Percentiles rank a stretch among this genome's conserved stretches.
Conservation (phyloP, 1,140 invertebrate genomes). For the Camponotus pennsylvanicus region DNA sequence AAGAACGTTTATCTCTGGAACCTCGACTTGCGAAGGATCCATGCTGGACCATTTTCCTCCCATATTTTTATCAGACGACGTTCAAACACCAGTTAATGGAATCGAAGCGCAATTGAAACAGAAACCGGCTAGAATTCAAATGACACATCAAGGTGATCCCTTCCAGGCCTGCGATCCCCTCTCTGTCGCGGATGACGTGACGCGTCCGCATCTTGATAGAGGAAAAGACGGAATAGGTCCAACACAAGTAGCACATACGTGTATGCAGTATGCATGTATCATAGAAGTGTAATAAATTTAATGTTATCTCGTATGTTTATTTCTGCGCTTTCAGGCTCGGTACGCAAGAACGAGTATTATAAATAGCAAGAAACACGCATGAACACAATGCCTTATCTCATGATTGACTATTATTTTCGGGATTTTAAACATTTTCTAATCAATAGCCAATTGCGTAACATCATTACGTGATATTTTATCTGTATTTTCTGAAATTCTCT, state of each 20-base stretch:
- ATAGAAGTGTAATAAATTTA: too few species aligned
- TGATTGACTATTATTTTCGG: too few species aligned
- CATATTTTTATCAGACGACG: slow-evolving; percentile 83
- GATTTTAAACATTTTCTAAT: too few species aligned
- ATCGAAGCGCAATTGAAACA: background rate
- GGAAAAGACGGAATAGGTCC: background rate
- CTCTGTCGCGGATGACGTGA: background rate
- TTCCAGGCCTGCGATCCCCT: slow-evolving; percentile 47
- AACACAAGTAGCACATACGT: too few species aligned
- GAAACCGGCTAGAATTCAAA: slow-evolving; percentile 64
- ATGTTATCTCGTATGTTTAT: background rate
- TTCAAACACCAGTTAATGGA: background rate
- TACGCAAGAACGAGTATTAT: too few species aligned
- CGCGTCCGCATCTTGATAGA: background rate
- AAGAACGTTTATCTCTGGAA: slow-evolving; percentile 91
- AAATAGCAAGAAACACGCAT: too few species aligned
- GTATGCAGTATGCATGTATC: too few species aligned
- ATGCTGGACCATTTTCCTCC: slow-evolving; percentile 91
- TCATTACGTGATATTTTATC: too few species aligned
- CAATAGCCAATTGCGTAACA: too few species aligned
- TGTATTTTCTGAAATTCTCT: too few species aligned
- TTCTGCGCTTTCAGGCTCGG: too few species aligned
- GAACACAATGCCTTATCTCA: too few species aligned
- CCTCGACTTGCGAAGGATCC: slow-evolving; percentile 91
- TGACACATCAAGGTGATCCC: slow-evolving; percentile 77